Evolutionary conservation across 2,888 invertebrate genomes (phyloP).

Genomic region (Odontocolon sp.): DNA sequence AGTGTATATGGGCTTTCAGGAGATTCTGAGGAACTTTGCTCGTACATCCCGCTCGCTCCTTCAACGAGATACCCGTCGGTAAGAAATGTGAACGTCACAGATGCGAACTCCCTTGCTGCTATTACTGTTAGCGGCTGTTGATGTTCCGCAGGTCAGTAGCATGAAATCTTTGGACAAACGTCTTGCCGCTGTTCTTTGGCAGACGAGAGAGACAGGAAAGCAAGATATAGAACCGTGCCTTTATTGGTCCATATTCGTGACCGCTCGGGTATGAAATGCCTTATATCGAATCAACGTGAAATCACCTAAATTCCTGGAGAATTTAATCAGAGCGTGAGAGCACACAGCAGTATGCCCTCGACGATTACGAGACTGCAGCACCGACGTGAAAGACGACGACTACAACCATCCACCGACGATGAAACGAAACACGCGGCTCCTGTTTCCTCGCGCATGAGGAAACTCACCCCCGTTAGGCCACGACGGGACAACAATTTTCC

Average conservation of each 20-base stretch:
- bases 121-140: too few species aligned
- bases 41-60: too few species aligned
- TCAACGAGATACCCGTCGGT: too few species aligned
- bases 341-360: constrained; percentile 22
- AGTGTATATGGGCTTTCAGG: neutral
- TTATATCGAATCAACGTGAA: constrained; percentile 74
- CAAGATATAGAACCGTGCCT: constrained; percentile 59
- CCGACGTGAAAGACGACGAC: neutral
- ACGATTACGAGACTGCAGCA: constrained; percentile 11
- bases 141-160: too few species aligned
- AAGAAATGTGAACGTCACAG: too few species aligned
- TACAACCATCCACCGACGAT: constrained; percentile 7
- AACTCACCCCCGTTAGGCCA: constrained; percentile 27
- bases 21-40: constrained; percentile 1
- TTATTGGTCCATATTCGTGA: constrained; percentile 74
- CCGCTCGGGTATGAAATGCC: constrained; percentile 75
- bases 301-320: constrained; percentile 75
- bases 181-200: too few species aligned
- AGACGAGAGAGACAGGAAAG: neutral
- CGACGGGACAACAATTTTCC: constrained; percentile 71
- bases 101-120: too few species aligned
- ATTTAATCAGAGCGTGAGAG: constrained; percentile 75
- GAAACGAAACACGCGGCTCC: constrained; percentile 8
- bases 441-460: constrained; percentile 35
- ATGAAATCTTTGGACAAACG: too few species aligned